These are phyloP conservation scores for Eupithecia abbreviata DNA, from an alignment of 2,888 invertebrate species.

Conservation along the genomic window DNA sequence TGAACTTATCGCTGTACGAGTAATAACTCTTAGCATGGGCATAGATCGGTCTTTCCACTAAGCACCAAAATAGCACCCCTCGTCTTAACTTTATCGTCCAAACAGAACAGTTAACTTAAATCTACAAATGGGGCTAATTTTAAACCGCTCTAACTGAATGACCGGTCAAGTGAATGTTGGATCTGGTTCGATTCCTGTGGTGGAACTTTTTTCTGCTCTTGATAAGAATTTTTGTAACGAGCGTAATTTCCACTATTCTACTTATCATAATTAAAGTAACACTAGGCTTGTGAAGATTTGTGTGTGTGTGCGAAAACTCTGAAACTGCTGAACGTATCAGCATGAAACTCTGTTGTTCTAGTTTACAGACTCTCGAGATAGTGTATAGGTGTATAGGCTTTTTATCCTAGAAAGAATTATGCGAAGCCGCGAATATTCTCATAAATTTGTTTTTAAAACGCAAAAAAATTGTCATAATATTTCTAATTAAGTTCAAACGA, in stretches of 20 bases:
- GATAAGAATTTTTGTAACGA: too few relatives aligned
- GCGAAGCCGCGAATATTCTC: neutral
- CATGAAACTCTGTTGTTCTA: neutral
- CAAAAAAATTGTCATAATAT: neutral
- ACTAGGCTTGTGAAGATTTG: neutral
- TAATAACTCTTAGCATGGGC: neutral
- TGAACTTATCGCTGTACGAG: neutral
- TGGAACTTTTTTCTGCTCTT: too few relatives aligned
- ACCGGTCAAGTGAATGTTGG: constrained; percentile 15
- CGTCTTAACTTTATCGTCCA: constrained; percentile 10
- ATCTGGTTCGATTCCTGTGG: neutral
- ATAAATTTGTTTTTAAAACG: neutral
- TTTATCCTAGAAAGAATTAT: neutral
- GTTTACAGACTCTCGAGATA: neutral
- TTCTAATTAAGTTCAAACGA: too few relatives aligned
- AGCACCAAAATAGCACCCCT: constrained; percentile 31
- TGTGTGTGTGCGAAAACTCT: neutral
- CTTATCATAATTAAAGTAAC: neutral
- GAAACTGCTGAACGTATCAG: neutral
- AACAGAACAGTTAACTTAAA: constrained; percentile 28
- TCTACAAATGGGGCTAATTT: constrained; percentile 27
- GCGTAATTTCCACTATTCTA: neutral
- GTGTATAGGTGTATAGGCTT: neutral
- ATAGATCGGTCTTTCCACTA: constrained; percentile 10
- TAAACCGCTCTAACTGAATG: constrained; percentile 18